Evolutionary conservation across 2,888 invertebrate genomes (phyloP).

Genomic region (Tipula vernalis): DNA sequence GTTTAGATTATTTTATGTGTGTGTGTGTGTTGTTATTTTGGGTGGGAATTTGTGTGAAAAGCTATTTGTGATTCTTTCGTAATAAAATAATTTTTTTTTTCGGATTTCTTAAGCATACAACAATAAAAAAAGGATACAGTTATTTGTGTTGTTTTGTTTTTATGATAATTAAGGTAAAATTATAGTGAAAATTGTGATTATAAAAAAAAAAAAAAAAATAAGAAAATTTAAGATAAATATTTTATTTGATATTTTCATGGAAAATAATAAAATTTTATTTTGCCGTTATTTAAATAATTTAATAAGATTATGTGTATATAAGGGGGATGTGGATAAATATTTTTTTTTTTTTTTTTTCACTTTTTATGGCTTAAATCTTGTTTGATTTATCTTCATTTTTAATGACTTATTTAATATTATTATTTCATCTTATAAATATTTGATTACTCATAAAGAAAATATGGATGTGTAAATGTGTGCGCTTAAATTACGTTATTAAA

Average conservation of each 20-base stretch:
- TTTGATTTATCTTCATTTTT: neutral
- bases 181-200: neutral
- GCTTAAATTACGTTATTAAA: neutral
- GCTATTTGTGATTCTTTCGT: neutral
- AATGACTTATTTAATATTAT: neutral
- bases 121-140: neutral
- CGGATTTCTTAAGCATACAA: neutral
- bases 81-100: neutral
- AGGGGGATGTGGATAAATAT: neutral
- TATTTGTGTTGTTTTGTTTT: neutral
- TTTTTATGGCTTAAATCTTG: neutral
- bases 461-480: neutral
- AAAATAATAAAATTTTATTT: neutral
- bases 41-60: neutral
- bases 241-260: neutral
- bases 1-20: neutral
- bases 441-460: neutral
- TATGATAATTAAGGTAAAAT: neutral
- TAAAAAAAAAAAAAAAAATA: neutral
- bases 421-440: neutral
- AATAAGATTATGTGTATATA: neutral
- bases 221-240: neutral
- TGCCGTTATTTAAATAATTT: neutral
- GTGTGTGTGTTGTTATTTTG: neutral
- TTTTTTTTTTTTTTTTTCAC: neutral